Evolutionary conservation across 2,797 vertebrate genomes (phyloP), one percentile per base, ranked within the genome.

Genomic region (Mormyrops attenuatus): DNA sequence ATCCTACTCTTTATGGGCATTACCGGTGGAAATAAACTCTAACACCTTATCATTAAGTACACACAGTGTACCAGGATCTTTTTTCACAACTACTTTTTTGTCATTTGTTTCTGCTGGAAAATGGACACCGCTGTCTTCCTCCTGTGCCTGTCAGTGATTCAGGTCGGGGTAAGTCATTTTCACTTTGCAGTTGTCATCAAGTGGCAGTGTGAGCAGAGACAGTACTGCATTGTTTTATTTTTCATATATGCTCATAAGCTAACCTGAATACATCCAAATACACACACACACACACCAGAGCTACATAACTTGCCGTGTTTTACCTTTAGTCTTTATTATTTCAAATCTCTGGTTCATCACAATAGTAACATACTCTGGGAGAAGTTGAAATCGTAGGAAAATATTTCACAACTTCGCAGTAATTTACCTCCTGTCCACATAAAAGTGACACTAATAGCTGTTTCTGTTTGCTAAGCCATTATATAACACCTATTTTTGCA

Each of bases 91-190:
- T 47, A 9, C 44, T 44, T 49, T 22, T n/a, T 22, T 52, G 82
- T 49, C n/a, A 22, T 50, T 26, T 85, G 82, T 9, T 49, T 85
- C 69, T 88, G 88, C 89, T 91, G 53, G 15, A 92, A 80, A 90
- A 90, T 92, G 89, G 90, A 30, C 63, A 47, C 84, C 26, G 38
- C 89, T 87, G 47, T 26, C 49, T 88, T 92, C 84, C 38, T 94
- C 87, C 86, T 93, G 63, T 91, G 85, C 20, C 49, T 94, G 88
- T 92, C 88, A 89, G 86, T 93, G 53, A 89, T 38, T 91, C 91
- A 90, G 1, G 87, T 94, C 3, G 92, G 90, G 95, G 96, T 96
- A 94, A 95, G 95, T 93, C 5, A 60, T 44, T 90, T 60, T 90
- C 53, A 57, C 3, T 90, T 90, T 52, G 50, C n/a, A 22, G 34